Conservation (phyloP, 1,140 invertebrate species). For the Prorops nasuta region DNA sequence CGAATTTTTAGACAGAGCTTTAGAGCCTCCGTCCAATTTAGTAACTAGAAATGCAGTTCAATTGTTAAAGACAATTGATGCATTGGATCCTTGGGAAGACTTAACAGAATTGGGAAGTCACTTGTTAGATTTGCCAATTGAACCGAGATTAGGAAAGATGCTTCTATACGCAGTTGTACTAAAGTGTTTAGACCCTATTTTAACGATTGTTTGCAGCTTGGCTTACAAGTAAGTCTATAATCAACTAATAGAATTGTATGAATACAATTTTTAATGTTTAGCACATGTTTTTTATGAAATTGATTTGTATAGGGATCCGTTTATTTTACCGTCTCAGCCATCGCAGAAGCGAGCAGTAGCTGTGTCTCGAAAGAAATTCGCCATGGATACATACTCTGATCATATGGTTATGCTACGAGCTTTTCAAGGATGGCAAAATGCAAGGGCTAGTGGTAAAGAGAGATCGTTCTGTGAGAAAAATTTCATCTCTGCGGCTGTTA, state of each 20-base stretch:
- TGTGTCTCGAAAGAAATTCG: constrained; percentile 67
- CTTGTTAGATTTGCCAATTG: constrained; percentile 84
- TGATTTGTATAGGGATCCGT: constrained; percentile 67
- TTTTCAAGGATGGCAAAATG: constrained; percentile 79
- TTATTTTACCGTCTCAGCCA: constrained; percentile 71
- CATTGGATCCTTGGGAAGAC: constrained; percentile 78
- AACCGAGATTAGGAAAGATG: constrained; percentile 90
- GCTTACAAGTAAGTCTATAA: constrained; percentile 69
- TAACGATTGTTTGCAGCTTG: constrained; percentile 88
- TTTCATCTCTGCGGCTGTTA: constrained; percentile 76
- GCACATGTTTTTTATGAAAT: constrained; percentile 1
- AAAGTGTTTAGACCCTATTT: constrained; percentile 90
- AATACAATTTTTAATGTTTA: constrained; percentile 5
- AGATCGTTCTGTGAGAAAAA: constrained; percentile 76
- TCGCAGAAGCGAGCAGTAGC: constrained; percentile 64
- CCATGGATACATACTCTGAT: constrained; percentile 81
- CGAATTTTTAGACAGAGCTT: constrained; percentile 76
- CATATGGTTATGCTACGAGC: constrained; percentile 85
- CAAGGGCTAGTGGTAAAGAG: constrained; percentile 68
- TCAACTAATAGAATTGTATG: neutral
- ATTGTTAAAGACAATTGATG: constrained; percentile 79
- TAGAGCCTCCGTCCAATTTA: constrained; percentile 80
- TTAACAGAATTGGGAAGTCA: constrained; percentile 76
- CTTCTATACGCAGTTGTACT: constrained; percentile 86
- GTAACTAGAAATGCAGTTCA: constrained; percentile 76